Conservation (phyloP, 2,113 vertebrate species). For the Ranitomeya imitator region DNA sequence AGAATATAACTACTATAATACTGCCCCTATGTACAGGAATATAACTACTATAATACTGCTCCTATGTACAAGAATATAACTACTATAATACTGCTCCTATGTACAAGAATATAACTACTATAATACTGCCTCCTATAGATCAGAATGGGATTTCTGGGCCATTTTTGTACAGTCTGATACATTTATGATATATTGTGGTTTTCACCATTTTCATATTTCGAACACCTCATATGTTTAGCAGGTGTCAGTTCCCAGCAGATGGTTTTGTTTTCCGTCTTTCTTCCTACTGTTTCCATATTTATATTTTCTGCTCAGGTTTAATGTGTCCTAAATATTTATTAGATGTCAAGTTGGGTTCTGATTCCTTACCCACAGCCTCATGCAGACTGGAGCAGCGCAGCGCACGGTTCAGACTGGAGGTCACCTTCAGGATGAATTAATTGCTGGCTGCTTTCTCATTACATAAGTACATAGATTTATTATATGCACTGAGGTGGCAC, state of each 20-base stretch:
- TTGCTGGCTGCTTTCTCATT: slow-evolving; percentile 31
- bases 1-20: no score
- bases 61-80: no score
- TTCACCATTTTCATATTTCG: neutral
- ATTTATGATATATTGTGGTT: neutral
- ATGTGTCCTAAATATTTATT: slow-evolving; percentile 41
- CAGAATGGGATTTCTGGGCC: no score
- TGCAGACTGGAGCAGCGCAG: slow-evolving; percentile 1
- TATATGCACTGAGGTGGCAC: neutral
- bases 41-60: no score
- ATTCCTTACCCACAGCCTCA: neutral
- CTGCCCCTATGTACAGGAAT: no score
- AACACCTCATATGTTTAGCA: neutral
- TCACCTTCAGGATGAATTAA: slow-evolving; percentile 46
- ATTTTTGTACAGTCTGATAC: neutral
- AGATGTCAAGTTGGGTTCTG: neutral
- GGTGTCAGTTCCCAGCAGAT: slow-evolving; percentile 5
- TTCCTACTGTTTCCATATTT: slow-evolving; percentile 31
- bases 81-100: no score
- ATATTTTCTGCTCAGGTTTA: neutral
- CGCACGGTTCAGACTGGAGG: neutral
- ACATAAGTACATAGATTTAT: slow-evolving; percentile 37
- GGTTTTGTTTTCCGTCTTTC: slow-evolving; percentile 3
- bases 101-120: no score
- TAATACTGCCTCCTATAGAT: no score